phyloP scores from a whole-genome alignment of 2,113 vertebrate species.

The Dolichallabes microphthalmus region DNA sequence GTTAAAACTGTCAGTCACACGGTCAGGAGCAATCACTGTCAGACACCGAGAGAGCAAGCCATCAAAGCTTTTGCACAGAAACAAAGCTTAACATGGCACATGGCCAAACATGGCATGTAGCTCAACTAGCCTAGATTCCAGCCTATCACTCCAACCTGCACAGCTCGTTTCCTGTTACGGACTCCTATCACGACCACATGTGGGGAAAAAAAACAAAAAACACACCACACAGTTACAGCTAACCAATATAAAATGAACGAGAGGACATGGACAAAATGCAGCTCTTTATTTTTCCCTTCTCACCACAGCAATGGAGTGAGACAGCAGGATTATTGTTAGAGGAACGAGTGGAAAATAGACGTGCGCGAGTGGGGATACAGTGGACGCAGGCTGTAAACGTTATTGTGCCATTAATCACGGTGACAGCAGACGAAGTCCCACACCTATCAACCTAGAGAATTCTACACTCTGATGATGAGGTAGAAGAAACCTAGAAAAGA shows the following conservation, averaged over 20 bases:
- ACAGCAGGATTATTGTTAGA: conserved; percentile 44
- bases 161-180: not conserved
- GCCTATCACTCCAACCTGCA: conserved; percentile 9
- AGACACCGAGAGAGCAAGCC: conserved; percentile 40
- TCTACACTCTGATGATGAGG: conserved; percentile 59
- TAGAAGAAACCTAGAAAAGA: conserved; percentile 50
- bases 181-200: not conserved
- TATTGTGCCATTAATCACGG: conserved; percentile 72
- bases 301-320: conserved; percentile 37
- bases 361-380: conserved; percentile 56
- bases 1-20: conserved; percentile 63
- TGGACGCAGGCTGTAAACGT: conserved; percentile 61
- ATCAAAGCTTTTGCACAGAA: not conserved
- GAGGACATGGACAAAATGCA: conserved; percentile 34
- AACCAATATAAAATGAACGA: conserved; percentile 7
- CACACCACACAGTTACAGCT: not conserved
- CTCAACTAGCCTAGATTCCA: not conserved
- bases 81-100: conserved; percentile 15
- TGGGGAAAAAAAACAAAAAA: conserved; percentile 13
- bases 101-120: conserved; percentile 3
- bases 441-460: conserved; percentile 59
- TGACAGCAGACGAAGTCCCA: conserved; percentile 53
- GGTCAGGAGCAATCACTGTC: conserved; percentile 64
- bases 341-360: conserved; percentile 51
- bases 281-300: conserved; percentile 35